Evolutionary conservation across 2,113 vertebrate species (phyloP).

Genomic region (Malurus melanocephalus): DNA sequence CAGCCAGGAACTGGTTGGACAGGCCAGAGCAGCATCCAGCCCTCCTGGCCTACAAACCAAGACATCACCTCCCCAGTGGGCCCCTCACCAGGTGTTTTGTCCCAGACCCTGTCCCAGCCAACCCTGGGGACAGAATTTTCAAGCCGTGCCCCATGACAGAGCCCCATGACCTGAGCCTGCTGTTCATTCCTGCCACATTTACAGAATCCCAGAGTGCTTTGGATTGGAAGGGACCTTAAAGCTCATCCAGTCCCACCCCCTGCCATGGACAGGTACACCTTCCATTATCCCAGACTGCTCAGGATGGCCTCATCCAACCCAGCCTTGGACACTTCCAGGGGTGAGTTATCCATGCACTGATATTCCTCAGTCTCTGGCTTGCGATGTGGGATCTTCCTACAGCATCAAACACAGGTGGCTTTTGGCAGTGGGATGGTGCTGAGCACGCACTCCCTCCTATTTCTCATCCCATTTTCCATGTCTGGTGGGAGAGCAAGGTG

Average conservation of each 20-base stretch:
- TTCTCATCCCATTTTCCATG: background rate
- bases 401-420: background rate
- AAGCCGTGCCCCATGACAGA: background rate
- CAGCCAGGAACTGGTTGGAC: background rate
- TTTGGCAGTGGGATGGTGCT: background rate
- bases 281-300: background rate
- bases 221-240: background rate
- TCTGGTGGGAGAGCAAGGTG: background rate
- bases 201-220: background rate
- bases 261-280: background rate
- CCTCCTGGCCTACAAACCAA: background rate
- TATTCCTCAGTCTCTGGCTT: background rate
- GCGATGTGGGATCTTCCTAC: background rate
- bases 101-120: background rate
- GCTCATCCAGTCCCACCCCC: background rate
- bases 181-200: background rate
- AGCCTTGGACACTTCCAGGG: background rate
- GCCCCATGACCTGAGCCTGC: background rate
- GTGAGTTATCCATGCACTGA: background rate
- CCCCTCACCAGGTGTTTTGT: rapidly evolving
- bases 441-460: background rate
- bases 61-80: background rate
- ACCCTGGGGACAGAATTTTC: background rate
- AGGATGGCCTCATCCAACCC: background rate
- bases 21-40: background rate